phyloP scores from a whole-genome alignment of 2,113 vertebrate species.

The Pyxicephalus adspersus region DNA sequence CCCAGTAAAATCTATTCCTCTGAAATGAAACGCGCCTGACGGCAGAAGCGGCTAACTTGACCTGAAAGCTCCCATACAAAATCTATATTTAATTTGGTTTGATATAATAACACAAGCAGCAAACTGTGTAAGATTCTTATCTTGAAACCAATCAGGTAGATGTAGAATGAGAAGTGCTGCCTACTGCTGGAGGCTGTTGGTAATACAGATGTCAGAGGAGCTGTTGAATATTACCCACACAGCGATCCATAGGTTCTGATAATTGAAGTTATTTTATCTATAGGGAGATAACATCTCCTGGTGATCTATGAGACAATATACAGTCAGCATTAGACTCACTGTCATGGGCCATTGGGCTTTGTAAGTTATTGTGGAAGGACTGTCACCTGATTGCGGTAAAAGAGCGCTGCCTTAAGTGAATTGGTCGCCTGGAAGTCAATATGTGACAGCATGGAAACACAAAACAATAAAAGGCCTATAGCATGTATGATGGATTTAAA shows the following conservation, averaged over 20 bases:
- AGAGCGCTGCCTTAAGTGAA: neutral
- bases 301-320: constrained; percentile 14
- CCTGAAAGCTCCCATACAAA: constrained; percentile 31
- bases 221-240: neutral
- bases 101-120: constrained; percentile 25
- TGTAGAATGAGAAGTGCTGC: neutral
- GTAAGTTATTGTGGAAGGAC: neutral
- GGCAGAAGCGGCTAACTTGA: neutral
- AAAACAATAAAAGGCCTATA: neutral
- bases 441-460: neutral
- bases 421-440: neutral
- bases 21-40: neutral
- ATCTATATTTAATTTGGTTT: constrained; percentile 47
- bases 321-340: neutral
- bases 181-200: neutral
- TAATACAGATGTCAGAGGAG: neutral
- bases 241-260: neutral
- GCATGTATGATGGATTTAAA: neutral
- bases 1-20: neutral
- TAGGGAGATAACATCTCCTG: neutral
- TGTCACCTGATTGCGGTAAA: neutral
- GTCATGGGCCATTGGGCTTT: neutral
- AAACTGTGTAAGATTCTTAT: neutral
- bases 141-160: neutral
- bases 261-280: neutral